These are phyloP conservation scores for Heptranchias perlo DNA, from an alignment of 2,113 vertebrate species.

Conservation along the genomic window DNA sequence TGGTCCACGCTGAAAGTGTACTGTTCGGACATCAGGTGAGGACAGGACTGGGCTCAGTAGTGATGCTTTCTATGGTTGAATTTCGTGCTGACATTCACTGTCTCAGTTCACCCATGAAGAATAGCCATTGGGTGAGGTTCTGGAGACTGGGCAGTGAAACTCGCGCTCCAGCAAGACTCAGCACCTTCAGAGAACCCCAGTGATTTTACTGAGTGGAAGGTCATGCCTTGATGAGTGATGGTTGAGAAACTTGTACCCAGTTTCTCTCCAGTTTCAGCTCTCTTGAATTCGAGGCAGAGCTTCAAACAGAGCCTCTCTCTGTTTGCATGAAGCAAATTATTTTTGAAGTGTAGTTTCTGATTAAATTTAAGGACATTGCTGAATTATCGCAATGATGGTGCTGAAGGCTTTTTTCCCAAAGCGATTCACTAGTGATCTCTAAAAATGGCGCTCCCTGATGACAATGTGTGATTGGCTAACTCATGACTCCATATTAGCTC, in stretches of 20 bases:
- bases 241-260: background rate
- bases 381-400: background rate
- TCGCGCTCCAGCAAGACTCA: background rate
- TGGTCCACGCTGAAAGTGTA: background rate
- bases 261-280: background rate
- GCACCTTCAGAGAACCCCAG: too few relatives aligned
- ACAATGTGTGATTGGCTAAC: background rate
- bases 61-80: background rate
- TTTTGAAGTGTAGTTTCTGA: background rate
- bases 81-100: background rate
- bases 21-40: background rate
- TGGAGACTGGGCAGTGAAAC: background rate
- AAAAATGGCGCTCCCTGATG: background rate
- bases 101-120: background rate
- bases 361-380: background rate
- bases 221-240: background rate
- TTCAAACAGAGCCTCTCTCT: background rate
- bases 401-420: background rate
- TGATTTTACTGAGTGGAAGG: background rate
- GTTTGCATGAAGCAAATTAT: background rate
- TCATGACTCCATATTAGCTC: background rate
- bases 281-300: background rate
- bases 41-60: background rate
- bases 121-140: background rate
- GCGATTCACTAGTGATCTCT: background rate